Evolutionary conservation across 1,140 invertebrate genomes (phyloP), one percentile per base, ranked within the genome.

Genomic region (Euura saliciscinereae): DNA sequence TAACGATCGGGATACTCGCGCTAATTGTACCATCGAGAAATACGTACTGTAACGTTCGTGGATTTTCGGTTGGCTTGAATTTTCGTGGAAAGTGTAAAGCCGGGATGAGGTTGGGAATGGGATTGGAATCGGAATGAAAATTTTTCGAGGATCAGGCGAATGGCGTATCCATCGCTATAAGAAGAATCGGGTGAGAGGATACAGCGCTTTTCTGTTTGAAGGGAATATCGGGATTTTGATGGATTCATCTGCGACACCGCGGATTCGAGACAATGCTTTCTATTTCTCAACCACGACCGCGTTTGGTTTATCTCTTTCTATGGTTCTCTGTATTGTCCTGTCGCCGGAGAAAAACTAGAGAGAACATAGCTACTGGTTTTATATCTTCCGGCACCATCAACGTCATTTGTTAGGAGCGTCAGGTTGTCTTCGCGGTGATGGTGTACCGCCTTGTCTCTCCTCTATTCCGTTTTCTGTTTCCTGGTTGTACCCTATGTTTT

Each of bases 211-310:
- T 8, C 8, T 5, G n/a, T 59, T 59, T 59, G 51, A 59, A 59
- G 51, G 51, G 51, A 59, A 59, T 59, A 59, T 59, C n/a, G n/a
- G 51, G 51, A 59, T 59, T 59, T 59, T 59, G 51, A 59, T 59
- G 51, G 51, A 59, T 59, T 59, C n/a, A 10, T 59, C n/a, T 59
- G n/a, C 51, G 8, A 59, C 51, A n/a, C 51, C 51, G 8, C 51
- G 51, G 51, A 59, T 59, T 2, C n/a, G n/a, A 8, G 4, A 59
- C 8, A 59, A 8, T 59, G 51, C 51, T 59, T 59, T 8, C 51
- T 59, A 59, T 59, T 59, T n/a, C 51, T 59, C n/a, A 8, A 59
- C 51, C n/a, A 59, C 51, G 8, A 10, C n/a, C 51, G 51, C n/a
- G n/a, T n/a, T 59, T 59, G 8, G n/a, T n/a, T 59, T 59, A 10